These are phyloP conservation scores for Loriculus beryllinus DNA, from an alignment of 2,797 vertebrate species.

Conservation along the genomic window DNA sequence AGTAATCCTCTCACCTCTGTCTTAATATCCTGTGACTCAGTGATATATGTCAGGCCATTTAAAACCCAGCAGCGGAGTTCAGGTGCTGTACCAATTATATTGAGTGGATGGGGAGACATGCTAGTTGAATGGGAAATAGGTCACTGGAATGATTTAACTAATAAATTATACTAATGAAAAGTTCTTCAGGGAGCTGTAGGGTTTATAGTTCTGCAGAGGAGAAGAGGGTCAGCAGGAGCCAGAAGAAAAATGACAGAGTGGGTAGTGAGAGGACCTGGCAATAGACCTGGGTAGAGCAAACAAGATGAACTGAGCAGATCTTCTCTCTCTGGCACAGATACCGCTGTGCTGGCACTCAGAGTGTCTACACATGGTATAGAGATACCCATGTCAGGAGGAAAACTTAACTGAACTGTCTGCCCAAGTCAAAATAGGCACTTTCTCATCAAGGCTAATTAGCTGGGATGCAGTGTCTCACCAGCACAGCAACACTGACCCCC, in stretches of 20 bases:
- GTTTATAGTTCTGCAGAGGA: conserved; percentile 18
- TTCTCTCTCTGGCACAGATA: background rate
- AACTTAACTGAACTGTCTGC: background rate
- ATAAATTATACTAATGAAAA: conserved; percentile 62
- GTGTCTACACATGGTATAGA: background rate
- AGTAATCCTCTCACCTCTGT: conserved; percentile 60
- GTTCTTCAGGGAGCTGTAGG: conserved; percentile 7
- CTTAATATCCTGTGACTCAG: conserved; percentile 63
- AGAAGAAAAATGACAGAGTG: background rate
- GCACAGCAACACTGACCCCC: background rate
- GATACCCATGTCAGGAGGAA: background rate
- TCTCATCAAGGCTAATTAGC: background rate
- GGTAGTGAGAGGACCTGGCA: background rate
- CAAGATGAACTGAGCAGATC: fast-evolving
- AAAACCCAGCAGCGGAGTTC: conserved; percentile 13
- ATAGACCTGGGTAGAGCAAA: background rate
- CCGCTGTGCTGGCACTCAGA: background rate
- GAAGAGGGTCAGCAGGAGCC: background rate
- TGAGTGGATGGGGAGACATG: conserved; percentile 12
- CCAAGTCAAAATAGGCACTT: background rate
- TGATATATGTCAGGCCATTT: conserved; percentile 61
- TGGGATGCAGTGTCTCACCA: background rate
- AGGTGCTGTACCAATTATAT: conserved; percentile 42
- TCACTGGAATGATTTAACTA: conserved; percentile 24
- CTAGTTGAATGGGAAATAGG: conserved; percentile 35